These are phyloP conservation scores for Lutraria lutraria DNA, from an alignment of 2,888 invertebrate genomes.

Conservation along the genomic window DNA sequence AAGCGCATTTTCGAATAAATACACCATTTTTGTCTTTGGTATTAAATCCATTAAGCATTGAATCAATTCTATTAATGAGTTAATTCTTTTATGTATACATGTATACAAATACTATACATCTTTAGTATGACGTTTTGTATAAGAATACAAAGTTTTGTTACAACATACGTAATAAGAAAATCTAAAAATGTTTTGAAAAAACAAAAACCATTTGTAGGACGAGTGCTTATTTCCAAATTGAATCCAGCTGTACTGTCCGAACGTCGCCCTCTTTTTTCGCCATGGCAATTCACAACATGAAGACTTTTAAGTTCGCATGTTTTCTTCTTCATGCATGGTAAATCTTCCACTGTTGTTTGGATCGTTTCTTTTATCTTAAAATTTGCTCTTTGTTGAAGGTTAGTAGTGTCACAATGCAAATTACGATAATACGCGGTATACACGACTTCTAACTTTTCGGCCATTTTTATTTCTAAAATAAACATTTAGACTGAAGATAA, in stretches of 20 bases:
- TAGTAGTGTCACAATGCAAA: conserved; percentile 37
- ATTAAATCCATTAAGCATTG: too few species aligned
- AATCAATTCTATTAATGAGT: too few species aligned
- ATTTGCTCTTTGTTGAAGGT: conserved; percentile 4
- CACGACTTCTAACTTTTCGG: conserved; percentile 24
- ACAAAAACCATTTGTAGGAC: conserved; percentile 2
- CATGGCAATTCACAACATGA: conserved; percentile 15
- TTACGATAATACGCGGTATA: conserved; percentile 42
- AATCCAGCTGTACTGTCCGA: conserved; percentile 20
- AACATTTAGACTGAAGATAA: too few species aligned
- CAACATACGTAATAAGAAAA: too few species aligned
- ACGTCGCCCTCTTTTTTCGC: background rate
- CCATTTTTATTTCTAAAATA: conserved; percentile 29
- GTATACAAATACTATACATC: too few species aligned
- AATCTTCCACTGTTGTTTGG: background rate
- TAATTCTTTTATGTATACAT: too few species aligned
- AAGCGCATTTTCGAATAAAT: too few species aligned
- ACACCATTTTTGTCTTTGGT: too few species aligned
- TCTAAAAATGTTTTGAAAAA: too few species aligned
- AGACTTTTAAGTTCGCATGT: conserved; percentile 11
- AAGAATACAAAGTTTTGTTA: too few species aligned
- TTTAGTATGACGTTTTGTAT: too few species aligned
- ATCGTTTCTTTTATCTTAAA: conserved; percentile 13
- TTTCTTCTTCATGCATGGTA: conserved; percentile 10
- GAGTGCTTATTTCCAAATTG: conserved; percentile 17